Evolutionary conservation across 2,888 invertebrate species (phyloP).

Genomic region (Villa cingulata): DNA sequence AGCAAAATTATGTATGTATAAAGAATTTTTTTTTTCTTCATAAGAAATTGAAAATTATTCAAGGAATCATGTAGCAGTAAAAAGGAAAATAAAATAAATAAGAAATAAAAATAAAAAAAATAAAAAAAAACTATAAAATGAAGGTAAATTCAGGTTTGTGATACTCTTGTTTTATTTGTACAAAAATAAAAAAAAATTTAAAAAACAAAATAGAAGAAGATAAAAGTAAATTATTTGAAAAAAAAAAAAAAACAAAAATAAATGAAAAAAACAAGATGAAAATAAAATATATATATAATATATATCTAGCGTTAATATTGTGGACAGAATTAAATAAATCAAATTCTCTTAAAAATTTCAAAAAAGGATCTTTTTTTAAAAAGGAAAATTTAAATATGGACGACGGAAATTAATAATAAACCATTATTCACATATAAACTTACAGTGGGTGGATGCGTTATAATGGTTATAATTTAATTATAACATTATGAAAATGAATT

Average conservation of each 20-base stretch:
- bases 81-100: neutral
- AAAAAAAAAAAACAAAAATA: neutral
- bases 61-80: too few species aligned
- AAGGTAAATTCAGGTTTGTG: slow-evolving; percentile 14
- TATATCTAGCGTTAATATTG: slow-evolving; percentile 14
- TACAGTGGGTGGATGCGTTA: too few species aligned
- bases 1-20: too few species aligned
- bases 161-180: slow-evolving; percentile 15
- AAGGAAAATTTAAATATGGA: too few species aligned
- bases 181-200: slow-evolving; percentile 4
- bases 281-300: slow-evolving; percentile 11
- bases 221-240: too few species aligned
- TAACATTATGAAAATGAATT: too few species aligned
- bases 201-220: neutral
- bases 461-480: too few species aligned
- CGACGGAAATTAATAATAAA: too few species aligned
- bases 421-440: too few species aligned
- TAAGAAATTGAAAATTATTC: too few species aligned
- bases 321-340: neutral
- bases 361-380: too few species aligned
- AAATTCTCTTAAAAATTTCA: neutral
- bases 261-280: slow-evolving; percentile 6
- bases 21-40: neutral
- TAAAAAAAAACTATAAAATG: neutral
- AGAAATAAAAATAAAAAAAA: neutral